Conservation (phyloP, 2,113 vertebrate species). For the Erpornis zantholeuca region DNA sequence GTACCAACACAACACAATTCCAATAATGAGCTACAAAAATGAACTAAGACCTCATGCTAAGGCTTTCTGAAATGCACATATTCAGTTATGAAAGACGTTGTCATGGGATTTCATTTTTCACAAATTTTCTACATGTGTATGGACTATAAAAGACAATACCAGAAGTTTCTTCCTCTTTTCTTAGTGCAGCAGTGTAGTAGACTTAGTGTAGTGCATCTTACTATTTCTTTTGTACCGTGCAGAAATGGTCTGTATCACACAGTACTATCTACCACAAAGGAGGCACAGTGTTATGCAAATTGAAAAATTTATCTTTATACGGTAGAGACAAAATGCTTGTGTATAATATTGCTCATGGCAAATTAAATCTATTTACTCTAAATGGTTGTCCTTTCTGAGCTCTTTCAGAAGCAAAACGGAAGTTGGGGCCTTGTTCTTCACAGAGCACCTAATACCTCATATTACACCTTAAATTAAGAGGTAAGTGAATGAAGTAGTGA, state of each 20-base stretch:
- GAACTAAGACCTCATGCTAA: not conserved
- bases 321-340: not conserved
- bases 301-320: not conserved
- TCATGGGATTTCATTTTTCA: not conserved
- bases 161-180: not conserved
- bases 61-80: accelerated
- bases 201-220: not conserved
- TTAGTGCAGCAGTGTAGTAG: not conserved
- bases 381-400: not conserved
- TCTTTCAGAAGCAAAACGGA: not conserved
- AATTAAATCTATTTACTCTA: not conserved
- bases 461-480: not conserved
- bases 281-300: not conserved
- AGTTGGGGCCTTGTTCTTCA: not conserved
- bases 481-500: not conserved
- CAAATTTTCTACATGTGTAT: not conserved
- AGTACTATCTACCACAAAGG: not conserved
- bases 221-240: not conserved
- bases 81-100: not conserved
- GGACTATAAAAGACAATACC: not conserved
- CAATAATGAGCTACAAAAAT: not conserved
- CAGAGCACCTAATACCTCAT: not conserved
- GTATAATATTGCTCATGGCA: not conserved
- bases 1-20: not conserved
- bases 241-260: not conserved